Base-by-base conservation (phyloP, 2,113 vertebrate species). In the Plecturocebus donacophilus region DNA sequence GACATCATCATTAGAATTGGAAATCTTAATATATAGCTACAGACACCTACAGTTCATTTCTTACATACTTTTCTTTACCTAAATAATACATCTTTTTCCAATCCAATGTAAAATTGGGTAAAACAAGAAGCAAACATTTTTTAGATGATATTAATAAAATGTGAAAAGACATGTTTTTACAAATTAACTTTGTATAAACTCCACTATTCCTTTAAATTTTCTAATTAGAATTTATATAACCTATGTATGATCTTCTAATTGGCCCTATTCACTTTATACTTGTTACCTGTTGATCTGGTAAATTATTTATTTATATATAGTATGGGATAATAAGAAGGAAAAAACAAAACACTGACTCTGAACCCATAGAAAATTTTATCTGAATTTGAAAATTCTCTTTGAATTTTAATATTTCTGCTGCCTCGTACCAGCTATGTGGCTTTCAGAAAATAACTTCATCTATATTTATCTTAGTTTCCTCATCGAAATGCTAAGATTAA, bases 71-170 rank as follows among this genome's bases (percentile, higher is more conserved):
- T 71, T 90, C 58, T 73, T 87, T 9, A 87, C 0, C 3, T 32
- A 5, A 14, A 25, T 52, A 47, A 81, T 20, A 84, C 3, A 40
- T 40, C 75, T 70, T 40, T 88, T 95, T 86, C 66, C 25, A 75
- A 17, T 70, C 4, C n/a, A 77, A 20, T 54, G 14, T 68, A n/a
- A 90, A 94, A 83, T 12, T 83, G 49, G 52, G 10, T 42, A 35
- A 66, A 58, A 14, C 4, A 71, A 82, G 47, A 77, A 80, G 27
- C 13, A 76, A 76, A 17, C 2, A 4, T 45, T 92, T 89, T 79
- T 79, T 19, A 45, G 85, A 81, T 97, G 30, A 81, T 89, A 71
- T 40, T 77, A 71, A 87, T 45, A 95, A 92, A 93, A 83, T 5
- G 89, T 70, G 80, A 35, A 88, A 66, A 77, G 38, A 52, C 1